Evolutionary conservation across 1,140 invertebrate species (phyloP).

Genomic region (Leptinotarsa undecemlineata): DNA sequence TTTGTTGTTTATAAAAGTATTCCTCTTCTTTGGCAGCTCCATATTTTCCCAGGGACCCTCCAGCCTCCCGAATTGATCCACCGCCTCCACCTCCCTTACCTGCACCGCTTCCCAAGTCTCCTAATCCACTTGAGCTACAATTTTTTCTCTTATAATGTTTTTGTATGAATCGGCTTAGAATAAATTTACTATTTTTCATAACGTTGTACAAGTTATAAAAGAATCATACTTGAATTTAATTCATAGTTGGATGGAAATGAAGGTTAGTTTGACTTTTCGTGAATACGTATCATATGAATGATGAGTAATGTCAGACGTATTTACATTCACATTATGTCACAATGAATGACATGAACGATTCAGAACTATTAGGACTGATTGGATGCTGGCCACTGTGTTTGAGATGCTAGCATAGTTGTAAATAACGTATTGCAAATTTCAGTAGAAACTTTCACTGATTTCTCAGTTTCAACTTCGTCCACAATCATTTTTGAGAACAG

Average conservation of each 20-base stretch:
- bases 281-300: neutral
- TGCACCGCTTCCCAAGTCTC: neutral
- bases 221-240: constrained; percentile 1
- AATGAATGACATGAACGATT: no score
- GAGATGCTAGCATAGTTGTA: no score
- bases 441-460: no score
- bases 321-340: no score
- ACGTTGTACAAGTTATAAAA: no score
- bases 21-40: constrained; percentile 27
- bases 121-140: neutral
- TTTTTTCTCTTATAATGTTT: neutral
- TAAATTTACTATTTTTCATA: neutral
- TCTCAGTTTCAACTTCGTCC: no score
- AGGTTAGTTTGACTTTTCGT: neutral
- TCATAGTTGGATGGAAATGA: neutral
- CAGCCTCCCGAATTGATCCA: constrained; percentile 1
- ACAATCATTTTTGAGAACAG: no score
- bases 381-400: no score
- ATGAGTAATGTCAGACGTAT: no score
- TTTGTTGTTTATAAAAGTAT: constrained; percentile 25
- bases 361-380: no score
- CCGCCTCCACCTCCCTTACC: constrained; percentile 1
- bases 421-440: no score
- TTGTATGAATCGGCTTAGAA: neutral
- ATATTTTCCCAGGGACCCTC: constrained; percentile 6